These are phyloP conservation scores for Philopedon plagiatum DNA, from an alignment of 2,888 invertebrate genomes.

Conservation along the genomic window DNA sequence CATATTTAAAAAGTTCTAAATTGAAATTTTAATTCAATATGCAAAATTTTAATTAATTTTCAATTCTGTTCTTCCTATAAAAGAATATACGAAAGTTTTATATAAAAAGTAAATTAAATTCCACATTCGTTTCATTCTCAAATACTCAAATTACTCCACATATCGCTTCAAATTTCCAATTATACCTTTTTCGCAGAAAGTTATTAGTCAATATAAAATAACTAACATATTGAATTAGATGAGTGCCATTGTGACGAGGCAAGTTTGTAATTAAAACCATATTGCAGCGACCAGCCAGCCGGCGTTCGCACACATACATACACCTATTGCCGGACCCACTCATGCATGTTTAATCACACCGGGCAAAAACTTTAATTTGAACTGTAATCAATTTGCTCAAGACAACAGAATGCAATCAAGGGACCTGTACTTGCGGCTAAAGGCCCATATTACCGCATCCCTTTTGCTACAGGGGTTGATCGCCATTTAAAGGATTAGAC, in stretches of 20 bases:
- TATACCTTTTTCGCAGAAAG: constrained; percentile 24
- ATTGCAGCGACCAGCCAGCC: constrained; percentile 28
- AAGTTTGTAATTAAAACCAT: constrained; percentile 63
- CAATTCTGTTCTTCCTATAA: background rate
- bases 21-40: too few species aligned
- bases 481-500: background rate
- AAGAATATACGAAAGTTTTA: background rate
- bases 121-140: too few species aligned
- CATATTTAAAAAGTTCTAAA: too few species aligned
- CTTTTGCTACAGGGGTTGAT: constrained; percentile 25
- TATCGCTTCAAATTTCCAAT: constrained; percentile 2
- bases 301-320: constrained; percentile 11
- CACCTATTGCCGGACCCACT: constrained; percentile 50
- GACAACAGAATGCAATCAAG: constrained; percentile 67
- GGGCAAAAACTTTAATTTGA: constrained; percentile 68
- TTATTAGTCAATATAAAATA: constrained; percentile 53
- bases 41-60: background rate
- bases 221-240: constrained; percentile 53
- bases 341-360: constrained; percentile 66
- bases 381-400: constrained; percentile 68
- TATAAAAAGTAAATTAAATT: background rate
- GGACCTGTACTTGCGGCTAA: constrained; percentile 42
- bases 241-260: constrained; percentile 49
- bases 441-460: constrained; percentile 7
- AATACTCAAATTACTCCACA: background rate